phyloP scores from a whole-genome alignment of 2,888 invertebrate species.

The Pherbina coryleti region DNA sequence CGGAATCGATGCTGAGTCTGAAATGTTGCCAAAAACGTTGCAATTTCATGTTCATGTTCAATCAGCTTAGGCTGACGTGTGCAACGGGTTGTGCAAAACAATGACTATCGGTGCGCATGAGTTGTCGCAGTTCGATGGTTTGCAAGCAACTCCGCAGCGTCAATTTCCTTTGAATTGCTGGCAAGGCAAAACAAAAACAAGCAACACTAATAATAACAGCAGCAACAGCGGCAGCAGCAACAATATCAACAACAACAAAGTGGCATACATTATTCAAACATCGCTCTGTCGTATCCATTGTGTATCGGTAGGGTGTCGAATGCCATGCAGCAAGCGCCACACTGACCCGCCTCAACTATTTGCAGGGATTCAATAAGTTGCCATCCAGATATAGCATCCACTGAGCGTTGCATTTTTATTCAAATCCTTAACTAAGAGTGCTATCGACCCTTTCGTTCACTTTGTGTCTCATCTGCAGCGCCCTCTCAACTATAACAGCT shows the following conservation, averaged over 20 bases:
- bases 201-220: not conserved
- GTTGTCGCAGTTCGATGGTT: slow-evolving; percentile 22
- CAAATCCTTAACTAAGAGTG: not conserved
- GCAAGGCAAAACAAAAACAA: slow-evolving; percentile 1
- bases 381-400: not conserved
- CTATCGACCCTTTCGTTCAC: not conserved
- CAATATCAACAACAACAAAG: not conserved
- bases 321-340: too few species aligned
- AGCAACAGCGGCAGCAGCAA: not conserved
- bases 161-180: not conserved
- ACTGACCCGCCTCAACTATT: too few species aligned
- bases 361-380: not conserved
- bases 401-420: slow-evolving; percentile 3
- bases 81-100: slow-evolving; percentile 39
- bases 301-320: too few species aligned
- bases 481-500: not conserved
- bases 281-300: too few species aligned
- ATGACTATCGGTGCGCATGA: slow-evolving; percentile 42
- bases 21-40: slow-evolving; percentile 40
- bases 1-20: slow-evolving; percentile 18
- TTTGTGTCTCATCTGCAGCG: not conserved
- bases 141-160: not conserved
- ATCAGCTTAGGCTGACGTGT: slow-evolving; percentile 41
- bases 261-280: too few species aligned
- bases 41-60: slow-evolving; percentile 39